These are phyloP conservation scores for Helicolenus hilgendorfi DNA, from an alignment of 2,797 vertebrate species.

Conservation along the genomic window DNA sequence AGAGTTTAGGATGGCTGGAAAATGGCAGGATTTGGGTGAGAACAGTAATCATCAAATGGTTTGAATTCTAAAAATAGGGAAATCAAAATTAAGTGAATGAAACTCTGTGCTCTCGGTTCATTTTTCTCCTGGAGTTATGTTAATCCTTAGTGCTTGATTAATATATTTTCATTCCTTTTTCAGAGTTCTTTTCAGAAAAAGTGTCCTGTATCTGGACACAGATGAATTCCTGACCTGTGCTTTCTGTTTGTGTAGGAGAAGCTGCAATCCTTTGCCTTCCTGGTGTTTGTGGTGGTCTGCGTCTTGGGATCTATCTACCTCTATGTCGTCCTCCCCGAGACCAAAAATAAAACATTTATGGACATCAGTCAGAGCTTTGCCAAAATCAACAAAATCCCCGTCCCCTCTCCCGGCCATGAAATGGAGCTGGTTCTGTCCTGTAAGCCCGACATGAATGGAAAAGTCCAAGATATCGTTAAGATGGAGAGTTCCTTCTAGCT, in stretches of 20 bases:
- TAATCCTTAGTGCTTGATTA: not conserved
- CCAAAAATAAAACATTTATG: constrained; percentile 95
- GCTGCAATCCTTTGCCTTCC: constrained; percentile 93
- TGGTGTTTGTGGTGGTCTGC: constrained; percentile 94
- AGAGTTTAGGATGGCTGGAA: constrained; percentile 11
- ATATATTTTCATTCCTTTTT: not conserved
- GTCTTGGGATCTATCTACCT: constrained; percentile 90
- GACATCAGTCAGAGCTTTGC: constrained; percentile 96
- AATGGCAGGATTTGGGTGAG: constrained; percentile 16
- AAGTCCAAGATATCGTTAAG: constrained; percentile 36
- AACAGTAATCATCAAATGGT: constrained; percentile 12
- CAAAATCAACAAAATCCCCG: constrained; percentile 92
- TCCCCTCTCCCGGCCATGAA: constrained; percentile 74
- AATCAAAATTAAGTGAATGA: not conserved
- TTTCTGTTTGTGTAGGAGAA: constrained; percentile 84
- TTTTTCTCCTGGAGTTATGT: not conserved
- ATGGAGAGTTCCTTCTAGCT: constrained; percentile 82
- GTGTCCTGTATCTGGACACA: not conserved
- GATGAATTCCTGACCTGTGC: not conserved
- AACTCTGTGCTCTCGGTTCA: not conserved
- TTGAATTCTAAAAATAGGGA: not conserved
- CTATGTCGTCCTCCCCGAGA: constrained; percentile 94
- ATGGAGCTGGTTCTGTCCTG: constrained; percentile 79
- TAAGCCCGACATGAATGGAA: constrained; percentile 29
- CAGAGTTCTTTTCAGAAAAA: not conserved